phyloP scores from a whole-genome alignment of 2,888 invertebrate species.

The Drosophila diplacantha region DNA sequence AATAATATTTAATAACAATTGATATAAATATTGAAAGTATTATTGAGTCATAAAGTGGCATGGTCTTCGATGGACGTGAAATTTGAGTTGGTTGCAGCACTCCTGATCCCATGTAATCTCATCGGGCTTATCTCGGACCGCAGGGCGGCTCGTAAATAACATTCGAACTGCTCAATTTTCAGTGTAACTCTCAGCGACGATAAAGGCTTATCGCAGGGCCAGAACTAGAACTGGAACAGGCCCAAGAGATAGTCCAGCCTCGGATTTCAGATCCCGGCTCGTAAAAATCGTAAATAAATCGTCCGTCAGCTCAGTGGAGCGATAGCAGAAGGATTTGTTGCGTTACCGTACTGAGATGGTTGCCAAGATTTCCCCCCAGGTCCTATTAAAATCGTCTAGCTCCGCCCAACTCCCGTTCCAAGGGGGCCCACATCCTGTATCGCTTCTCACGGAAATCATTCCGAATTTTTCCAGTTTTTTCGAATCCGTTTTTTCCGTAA shows the following conservation, averaged over 20 bases:
- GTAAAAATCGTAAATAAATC: conserved; percentile 60
- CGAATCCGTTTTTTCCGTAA: conserved; percentile 40
- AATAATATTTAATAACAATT: conserved; percentile 72
- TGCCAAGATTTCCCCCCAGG: conserved; percentile 16
- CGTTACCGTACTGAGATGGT: background rate
- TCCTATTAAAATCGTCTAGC: conserved; percentile 21
- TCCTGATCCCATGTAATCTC: conserved; percentile 29
- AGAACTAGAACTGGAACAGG: conserved; percentile 28
- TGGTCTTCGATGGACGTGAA: conserved; percentile 21
- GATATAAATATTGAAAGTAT: conserved; percentile 70
- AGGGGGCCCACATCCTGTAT: conserved; percentile 46
- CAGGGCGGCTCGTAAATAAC: conserved; percentile 42
- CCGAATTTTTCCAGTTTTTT: conserved; percentile 25
- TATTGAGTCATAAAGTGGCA: conserved; percentile 60
- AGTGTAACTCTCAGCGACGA: conserved; percentile 25
- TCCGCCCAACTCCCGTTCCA: background rate
- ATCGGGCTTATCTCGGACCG: conserved; percentile 21
- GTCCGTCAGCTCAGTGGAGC: conserved; percentile 18
- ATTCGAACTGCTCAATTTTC: conserved; percentile 42
- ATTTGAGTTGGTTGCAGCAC: conserved; percentile 39
- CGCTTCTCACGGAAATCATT: conserved; percentile 57
- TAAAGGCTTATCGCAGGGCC: conserved; percentile 30
- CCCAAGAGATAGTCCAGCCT: conserved; percentile 43
- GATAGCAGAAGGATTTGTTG: conserved; percentile 51
- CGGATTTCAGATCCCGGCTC: conserved; percentile 53